These are phyloP conservation scores for Cosmopolites sordidus DNA, from an alignment of 2,888 invertebrate species.

Conservation along the genomic window DNA sequence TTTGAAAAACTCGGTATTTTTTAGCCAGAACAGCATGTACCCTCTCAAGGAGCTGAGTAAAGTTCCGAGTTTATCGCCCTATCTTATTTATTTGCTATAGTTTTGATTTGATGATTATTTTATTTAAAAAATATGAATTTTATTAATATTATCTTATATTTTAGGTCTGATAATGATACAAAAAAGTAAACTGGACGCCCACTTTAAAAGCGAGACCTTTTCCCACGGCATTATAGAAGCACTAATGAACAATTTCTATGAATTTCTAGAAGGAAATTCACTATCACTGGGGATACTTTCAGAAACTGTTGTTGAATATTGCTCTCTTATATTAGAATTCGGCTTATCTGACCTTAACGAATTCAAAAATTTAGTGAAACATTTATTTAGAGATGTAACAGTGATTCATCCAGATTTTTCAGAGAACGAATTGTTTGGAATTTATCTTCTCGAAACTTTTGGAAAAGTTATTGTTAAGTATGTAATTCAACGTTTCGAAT, in stretches of 20 bases:
- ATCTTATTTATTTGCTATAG: no score
- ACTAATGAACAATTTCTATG: conserved; percentile 28
- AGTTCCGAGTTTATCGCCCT: no score
- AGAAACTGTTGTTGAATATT: conserved; percentile 31
- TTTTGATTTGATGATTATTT: no score
- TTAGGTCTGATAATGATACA: conserved; percentile 16
- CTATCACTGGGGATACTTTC: conserved; percentile 30
- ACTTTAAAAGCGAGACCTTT: conserved; percentile 12
- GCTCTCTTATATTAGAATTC: conserved; percentile 32
- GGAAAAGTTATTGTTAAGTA: conserved; percentile 33
- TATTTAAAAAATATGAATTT: no score
- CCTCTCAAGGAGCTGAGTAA: no score
- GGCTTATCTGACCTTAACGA: conserved; percentile 31
- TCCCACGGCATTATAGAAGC: conserved; percentile 19
- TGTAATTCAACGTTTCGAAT: conserved; percentile 34
- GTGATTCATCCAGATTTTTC: conserved; percentile 19
- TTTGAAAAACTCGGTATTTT: no score
- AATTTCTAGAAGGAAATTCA: conserved; percentile 13
- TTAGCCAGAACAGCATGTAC: no score
- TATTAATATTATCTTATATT: no score
- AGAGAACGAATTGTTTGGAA: conserved; percentile 34
- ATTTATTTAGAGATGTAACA: conserved; percentile 24
- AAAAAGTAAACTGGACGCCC: conserved; percentile 5
- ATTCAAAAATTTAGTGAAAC: conserved; percentile 30
- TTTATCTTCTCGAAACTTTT: conserved; percentile 38